Conservation (phyloP, 2,888 invertebrate genomes). For the Rambutsinella grinnellia region DNA sequence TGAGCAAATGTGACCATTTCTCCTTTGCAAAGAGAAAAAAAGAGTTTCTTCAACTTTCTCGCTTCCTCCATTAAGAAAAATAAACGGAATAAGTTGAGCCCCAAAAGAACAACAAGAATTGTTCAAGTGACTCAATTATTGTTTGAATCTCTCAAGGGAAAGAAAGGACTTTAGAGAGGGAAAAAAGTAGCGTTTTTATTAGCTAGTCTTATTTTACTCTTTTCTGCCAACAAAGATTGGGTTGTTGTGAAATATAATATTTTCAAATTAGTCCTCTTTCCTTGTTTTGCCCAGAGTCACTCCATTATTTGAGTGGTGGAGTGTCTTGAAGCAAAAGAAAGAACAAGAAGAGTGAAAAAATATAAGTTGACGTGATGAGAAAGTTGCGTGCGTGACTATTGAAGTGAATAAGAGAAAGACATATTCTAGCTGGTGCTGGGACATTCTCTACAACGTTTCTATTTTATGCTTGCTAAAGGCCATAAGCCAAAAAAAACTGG, state of each 20-base stretch:
- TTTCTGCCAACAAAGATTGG: background rate
- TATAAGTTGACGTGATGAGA: slow-evolving; percentile 60
- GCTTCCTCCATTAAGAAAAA: slow-evolving; percentile 13
- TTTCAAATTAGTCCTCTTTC: slow-evolving; percentile 54
- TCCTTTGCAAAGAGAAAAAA: slow-evolving; percentile 6
- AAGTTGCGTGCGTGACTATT: slow-evolving; percentile 60
- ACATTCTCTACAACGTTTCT: no score
- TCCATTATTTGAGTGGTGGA: no score
- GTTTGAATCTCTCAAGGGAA: slow-evolving; percentile 34
- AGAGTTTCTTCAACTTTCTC: background rate
- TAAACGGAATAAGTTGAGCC: background rate
- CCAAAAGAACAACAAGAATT: background rate
- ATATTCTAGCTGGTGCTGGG: no score
- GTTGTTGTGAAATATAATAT: slow-evolving; percentile 5
- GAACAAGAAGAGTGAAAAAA: background rate
- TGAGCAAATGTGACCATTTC: background rate
- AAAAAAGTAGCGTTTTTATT: slow-evolving; percentile 2
- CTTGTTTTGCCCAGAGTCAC: slow-evolving; percentile 13
- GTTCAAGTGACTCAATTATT: slow-evolving; percentile 39
- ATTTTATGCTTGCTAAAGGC: slow-evolving; percentile 46
- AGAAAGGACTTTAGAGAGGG: no score
- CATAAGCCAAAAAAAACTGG: no score
- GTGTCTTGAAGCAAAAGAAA: background rate
- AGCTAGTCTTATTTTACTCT: background rate
- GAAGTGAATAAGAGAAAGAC: slow-evolving; percentile 13